Base-by-base conservation (phyloP, 2,113 vertebrate species). In the Hemiscyllium ocellatum region DNA sequence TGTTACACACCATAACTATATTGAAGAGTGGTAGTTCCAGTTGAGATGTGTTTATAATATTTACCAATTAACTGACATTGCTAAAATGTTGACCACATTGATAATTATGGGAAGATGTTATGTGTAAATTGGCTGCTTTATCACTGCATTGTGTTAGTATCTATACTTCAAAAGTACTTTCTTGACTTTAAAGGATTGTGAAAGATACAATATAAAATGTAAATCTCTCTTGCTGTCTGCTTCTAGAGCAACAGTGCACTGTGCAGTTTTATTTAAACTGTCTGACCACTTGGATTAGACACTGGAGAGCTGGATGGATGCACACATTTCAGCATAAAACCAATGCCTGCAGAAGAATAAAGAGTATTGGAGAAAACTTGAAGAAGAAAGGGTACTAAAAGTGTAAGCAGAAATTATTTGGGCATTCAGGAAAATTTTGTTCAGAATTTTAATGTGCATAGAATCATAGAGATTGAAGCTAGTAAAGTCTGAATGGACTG, bases 401-500 rank as follows among this genome's bases (percentile, higher is more conserved):
- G 4, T 69, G 19, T 94, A 65, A 90, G 29, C n/a, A n/a, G 17
- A 83, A 83, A 42, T 83, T 22, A 83, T 20, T 47, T 83, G n/a
- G 37, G 19, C 8, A 70, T 94, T 69, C 10, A 33, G 24, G 7
- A 70, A 42, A 94, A 42, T 4, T 7, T 70, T 94, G 65, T 42
- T 94, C 50, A 24, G 24, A 37, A 37, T 65, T 65, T 65, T 66
- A 17, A 37, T n/a, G 19, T 10, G 29, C n/a, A 94, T n/a, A 20
- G 1, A 68, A 24, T n/a, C 37, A 42, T 13, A 83, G 24, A 89
- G 47, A 89, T 26, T 15, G 22, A 56, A 26, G 86, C 47, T 33
- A 26, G 86, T 56, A 90, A 90, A 94, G 69, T 94, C 22, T 47
- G n/a, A 70, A 69, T 94, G 93, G 52, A 70, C 42, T 52, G 94